These are phyloP conservation scores for Aphis gossypii DNA, from an alignment of 1,140 invertebrate genomes.

Conservation along the genomic window DNA sequence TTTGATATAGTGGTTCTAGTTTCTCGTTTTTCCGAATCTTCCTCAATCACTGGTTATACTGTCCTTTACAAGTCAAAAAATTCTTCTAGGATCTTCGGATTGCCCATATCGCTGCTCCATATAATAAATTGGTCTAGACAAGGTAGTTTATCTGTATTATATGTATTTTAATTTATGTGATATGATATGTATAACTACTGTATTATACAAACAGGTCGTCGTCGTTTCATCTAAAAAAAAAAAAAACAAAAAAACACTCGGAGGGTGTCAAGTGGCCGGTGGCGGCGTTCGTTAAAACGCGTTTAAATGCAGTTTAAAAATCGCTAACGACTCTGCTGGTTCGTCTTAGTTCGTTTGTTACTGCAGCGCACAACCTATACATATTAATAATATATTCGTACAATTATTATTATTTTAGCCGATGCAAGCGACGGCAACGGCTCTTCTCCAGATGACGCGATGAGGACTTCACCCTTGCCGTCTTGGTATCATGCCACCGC, in stretches of 20 bases:
- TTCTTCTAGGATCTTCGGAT: too few species aligned
- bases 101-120: too few species aligned
- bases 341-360: neutral
- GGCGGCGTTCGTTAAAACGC: slow-evolving; percentile 31
- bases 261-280: neutral
- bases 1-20: too few species aligned
- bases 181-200: too few species aligned
- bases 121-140: too few species aligned
- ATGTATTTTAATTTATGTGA: neutral
- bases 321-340: neutral
- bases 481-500: neutral
- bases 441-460: slow-evolving; percentile 38
- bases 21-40: too few species aligned
- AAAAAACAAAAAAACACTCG: neutral
- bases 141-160: neutral
- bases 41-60: too few species aligned
- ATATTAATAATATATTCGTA: neutral
- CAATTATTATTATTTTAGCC: neutral
- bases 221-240: neutral
- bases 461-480: neutral
- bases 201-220: neutral
- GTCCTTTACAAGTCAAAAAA: too few species aligned
- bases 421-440: neutral
- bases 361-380: neutral
- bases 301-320: slow-evolving; percentile 46